Conservation (phyloP, 2,888 invertebrate genomes). For the Sinopyrophorus schimmeli region DNA sequence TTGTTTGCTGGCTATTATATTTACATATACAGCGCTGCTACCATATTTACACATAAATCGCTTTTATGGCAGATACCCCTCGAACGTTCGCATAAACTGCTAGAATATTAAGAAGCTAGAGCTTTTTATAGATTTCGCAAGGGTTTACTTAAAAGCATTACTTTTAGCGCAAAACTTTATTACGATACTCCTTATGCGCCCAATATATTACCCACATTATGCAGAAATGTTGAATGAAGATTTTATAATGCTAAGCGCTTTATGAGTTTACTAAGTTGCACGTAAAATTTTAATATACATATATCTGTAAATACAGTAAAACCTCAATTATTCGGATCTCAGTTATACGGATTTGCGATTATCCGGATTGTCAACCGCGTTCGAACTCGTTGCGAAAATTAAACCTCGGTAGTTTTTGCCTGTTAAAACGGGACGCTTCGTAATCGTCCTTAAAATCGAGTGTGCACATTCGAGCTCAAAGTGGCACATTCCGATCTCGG, state of each 20-base stretch:
- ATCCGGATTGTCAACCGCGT: too few species aligned
- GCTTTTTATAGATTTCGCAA: slow-evolving; percentile 10
- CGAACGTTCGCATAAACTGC: slow-evolving; percentile 19
- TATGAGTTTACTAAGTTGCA: slow-evolving; percentile 7
- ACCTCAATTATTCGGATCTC: too few species aligned
- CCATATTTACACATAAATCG: slow-evolving; percentile 25
- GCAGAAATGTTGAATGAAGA: slow-evolving; percentile 1
- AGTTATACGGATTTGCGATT: too few species aligned
- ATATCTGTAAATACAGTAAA: too few species aligned
- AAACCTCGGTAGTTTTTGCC: too few species aligned
- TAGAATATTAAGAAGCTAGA: slow-evolving; percentile 7
- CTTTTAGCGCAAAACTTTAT: slow-evolving; percentile 6
- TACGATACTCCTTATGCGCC: slow-evolving; percentile 1
- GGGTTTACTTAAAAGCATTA: slow-evolving; percentile 5
- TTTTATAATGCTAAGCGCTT: slow-evolving; percentile 2
- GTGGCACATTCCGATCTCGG: too few species aligned
- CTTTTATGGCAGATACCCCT: slow-evolving; percentile 17
- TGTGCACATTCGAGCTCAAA: too few species aligned
- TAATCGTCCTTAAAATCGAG: too few species aligned
- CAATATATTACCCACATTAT: slow-evolving; percentile 6
- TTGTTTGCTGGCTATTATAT: slow-evolving; percentile 16
- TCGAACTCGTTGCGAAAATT: too few species aligned
- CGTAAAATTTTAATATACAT: too few species aligned
- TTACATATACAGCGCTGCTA: slow-evolving; percentile 19
- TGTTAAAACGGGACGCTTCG: too few species aligned